Evolutionary conservation across 2,888 invertebrate species (phyloP), one percentile per base, ranked within the genome.

Genomic region (Pseudococcus longispinus): DNA sequence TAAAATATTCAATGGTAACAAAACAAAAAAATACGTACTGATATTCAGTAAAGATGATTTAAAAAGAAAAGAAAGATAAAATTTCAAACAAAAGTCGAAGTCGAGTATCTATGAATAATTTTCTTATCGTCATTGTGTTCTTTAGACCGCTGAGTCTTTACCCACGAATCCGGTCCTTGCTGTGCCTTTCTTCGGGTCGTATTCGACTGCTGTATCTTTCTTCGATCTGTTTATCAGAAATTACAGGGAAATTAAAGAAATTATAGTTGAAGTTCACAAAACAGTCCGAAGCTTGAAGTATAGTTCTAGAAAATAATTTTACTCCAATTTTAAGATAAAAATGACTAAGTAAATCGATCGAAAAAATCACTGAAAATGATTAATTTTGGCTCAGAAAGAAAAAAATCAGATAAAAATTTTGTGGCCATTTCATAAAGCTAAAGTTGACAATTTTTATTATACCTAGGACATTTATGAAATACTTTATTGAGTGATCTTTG

Each of bases 81-180:
- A 42, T 15, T 15, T 74, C 26, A 80, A 80, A 80, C 26, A 26
- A 80, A 80, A 77, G 23, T 29, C 37, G n/a, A 42, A 80, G 77
- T 80, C 77, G 77, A 80, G 77, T 80, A 80, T 37, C 37, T 37
- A 80, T 60, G 13, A 74, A n/a, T 37, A 42, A 74, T 74, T 32
- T 37, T 37, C 37, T 32, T 37, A 11, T 13, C 26, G 74, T 26
- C 26, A 23, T 29, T 32, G 11, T 20, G 29, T 23, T 60, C 11
- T 60, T 37, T 88, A 95, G 89, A 97, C 96, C 86, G 96, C 96
- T n/a, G 96, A 96, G 91, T 96, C 96, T 92, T 96, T 96, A 89
- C 96, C 96, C 90, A 96, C 95, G 89, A 96, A 95, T 88, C 96
- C 95, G 88, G 96, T 95, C 90, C 95, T 95, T 70, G 96, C 95